phyloP scores from a whole-genome alignment of 2,888 invertebrate genomes.

The Mythimna loreyi region DNA sequence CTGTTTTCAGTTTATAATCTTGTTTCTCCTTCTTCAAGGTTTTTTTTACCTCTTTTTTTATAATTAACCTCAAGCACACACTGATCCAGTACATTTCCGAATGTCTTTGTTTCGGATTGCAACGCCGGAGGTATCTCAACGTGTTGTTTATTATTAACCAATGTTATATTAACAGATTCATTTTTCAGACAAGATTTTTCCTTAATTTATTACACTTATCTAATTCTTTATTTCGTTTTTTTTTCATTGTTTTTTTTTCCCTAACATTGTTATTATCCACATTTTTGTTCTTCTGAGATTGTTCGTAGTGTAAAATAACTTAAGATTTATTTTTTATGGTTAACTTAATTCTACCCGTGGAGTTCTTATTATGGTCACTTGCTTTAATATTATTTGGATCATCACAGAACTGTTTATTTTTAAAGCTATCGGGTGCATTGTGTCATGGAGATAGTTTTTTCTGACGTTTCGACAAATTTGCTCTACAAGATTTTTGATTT shows the following conservation, averaged over 20 bases:
- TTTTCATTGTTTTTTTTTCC: slow-evolving; percentile 76
- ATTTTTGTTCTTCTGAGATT: slow-evolving; percentile 84
- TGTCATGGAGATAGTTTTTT: slow-evolving; percentile 85
- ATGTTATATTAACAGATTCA: slow-evolving; percentile 84
- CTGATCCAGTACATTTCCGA: slow-evolving; percentile 78
- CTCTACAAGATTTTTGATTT: too few relatives aligned
- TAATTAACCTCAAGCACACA: slow-evolving; percentile 66
- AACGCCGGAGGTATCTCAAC: slow-evolving; percentile 80
- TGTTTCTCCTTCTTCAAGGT: slow-evolving; percentile 92
- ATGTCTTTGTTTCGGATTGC: slow-evolving; percentile 75
- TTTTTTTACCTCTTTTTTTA: slow-evolving; percentile 79
- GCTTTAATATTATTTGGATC: slow-evolving; percentile 87
- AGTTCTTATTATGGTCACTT: slow-evolving; percentile 89
- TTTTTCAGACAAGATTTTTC: too few relatives aligned
- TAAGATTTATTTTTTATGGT: slow-evolving; percentile 90
- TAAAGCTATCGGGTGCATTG: slow-evolving; percentile 77
- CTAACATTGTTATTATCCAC: slow-evolving; percentile 81
- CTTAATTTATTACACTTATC: too few relatives aligned
- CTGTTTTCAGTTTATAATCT: slow-evolving; percentile 94
- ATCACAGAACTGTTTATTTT: slow-evolving; percentile 88
- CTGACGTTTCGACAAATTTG: slow-evolving; percentile 83
- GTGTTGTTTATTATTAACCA: slow-evolving; percentile 86
- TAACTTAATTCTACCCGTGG: slow-evolving; percentile 89
- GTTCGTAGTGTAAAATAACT: slow-evolving; percentile 88
- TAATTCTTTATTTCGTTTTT: slow-evolving; percentile 77